These are phyloP conservation scores for Elaphurus davidianus DNA, from an alignment of 2,113 vertebrate genomes.

Conservation along the genomic window DNA sequence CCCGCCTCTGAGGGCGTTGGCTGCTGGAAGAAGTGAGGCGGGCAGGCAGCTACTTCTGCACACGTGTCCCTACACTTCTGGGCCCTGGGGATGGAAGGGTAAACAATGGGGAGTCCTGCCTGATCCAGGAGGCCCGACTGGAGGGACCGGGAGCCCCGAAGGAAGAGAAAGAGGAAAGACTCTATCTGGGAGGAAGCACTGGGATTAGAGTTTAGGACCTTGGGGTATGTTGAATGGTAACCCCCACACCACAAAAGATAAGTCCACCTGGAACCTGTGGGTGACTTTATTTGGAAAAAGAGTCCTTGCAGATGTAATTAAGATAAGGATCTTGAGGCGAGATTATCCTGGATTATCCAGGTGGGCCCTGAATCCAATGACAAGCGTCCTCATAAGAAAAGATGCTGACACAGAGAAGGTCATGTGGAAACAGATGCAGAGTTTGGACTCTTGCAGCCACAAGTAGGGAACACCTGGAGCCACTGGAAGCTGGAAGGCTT, in stretches of 20 bases:
- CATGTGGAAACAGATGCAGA: background rate
- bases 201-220: background rate
- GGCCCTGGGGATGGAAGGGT: background rate
- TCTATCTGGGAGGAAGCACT: background rate
- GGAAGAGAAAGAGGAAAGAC: fast-evolving
- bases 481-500: background rate
- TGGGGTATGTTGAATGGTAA: too few species aligned
- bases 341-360: background rate
- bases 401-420: background rate
- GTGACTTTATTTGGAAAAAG: background rate
- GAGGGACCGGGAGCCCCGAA: background rate
- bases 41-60: fast-evolving
- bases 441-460: background rate
- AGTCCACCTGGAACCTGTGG: background rate
- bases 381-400: background rate
- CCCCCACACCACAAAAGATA: fast-evolving
- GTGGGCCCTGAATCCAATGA: background rate
- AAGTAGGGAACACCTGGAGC: background rate
- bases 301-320: background rate
- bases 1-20: too few species aligned
- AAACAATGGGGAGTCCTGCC: background rate
- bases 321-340: background rate
- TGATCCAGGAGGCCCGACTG: background rate
- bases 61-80: background rate
- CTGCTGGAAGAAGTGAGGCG: fast-evolving